Percentiles rank a stretch among this genome's conserved stretches.
These are phyloP conservation scores for Zapornia atra DNA, from an alignment of 2,113 vertebrate species.

Conservation along the genomic window DNA sequence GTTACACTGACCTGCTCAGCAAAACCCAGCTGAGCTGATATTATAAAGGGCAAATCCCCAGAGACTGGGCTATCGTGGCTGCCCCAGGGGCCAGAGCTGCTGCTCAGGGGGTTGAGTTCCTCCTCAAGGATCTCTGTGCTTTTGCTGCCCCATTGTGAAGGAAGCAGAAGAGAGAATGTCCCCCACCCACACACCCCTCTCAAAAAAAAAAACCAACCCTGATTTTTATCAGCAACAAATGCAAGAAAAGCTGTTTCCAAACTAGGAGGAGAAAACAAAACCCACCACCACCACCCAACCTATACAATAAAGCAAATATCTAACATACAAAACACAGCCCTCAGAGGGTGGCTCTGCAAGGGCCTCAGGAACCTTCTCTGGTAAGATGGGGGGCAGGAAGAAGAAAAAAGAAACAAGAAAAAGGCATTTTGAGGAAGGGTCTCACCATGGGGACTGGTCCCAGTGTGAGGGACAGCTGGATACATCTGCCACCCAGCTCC, in stretches of 20 bases:
- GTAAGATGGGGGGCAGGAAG: accelerated
- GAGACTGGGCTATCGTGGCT: accelerated
- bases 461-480: neutral
- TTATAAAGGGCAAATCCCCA: neutral
- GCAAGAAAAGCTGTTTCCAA: neutral
- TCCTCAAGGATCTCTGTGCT: neutral
- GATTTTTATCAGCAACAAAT: neutral
- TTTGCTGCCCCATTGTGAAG: accelerated
- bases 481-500: neutral
- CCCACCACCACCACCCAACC: too few relatives aligned
- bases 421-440: neutral
- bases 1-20: neutral
- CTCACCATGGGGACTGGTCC: accelerated
- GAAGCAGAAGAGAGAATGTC: neutral
- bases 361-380: neutral
- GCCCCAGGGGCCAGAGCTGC: neutral
- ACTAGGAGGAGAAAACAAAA: neutral
- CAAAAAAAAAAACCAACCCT: neutral
- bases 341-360: neutral
- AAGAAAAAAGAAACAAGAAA: neutral
- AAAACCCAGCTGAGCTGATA: accelerated
- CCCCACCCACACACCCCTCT: neutral
- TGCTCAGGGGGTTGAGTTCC: neutral
- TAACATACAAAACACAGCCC: neutral
- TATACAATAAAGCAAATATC: neutral